Evolutionary conservation across 1,140 invertebrate species (phyloP).

Genomic region (Lepidostoma basale): DNA sequence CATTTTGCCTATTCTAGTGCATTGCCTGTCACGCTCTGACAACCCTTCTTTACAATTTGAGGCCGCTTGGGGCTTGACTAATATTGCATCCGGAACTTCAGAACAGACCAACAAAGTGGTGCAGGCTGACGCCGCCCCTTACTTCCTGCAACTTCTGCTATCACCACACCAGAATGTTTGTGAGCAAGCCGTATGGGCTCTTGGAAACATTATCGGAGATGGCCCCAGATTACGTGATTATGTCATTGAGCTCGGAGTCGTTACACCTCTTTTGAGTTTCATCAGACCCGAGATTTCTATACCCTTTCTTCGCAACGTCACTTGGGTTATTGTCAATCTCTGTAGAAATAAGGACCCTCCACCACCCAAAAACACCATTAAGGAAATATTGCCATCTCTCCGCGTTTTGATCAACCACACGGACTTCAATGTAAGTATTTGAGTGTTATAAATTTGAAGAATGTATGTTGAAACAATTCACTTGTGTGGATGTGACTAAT

Average conservation of each 20-base stretch:
- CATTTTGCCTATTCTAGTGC: conserved; percentile 92
- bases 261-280: conserved; percentile 86
- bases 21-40: conserved; percentile 84
- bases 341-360: conserved; percentile 96
- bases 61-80: conserved; percentile 98
- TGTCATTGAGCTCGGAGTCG: conserved; percentile 89
- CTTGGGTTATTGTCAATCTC: conserved; percentile 97
- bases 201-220: conserved; percentile 95
- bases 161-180: conserved; percentile 97
- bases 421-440: conserved; percentile 90
- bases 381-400: conserved; percentile 93
- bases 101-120: conserved; percentile 96
- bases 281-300: conserved; percentile 93
- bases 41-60: conserved; percentile 96
- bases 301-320: conserved; percentile 93
- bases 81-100: conserved; percentile 97
- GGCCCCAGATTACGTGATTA: conserved; percentile 89
- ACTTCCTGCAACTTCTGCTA: conserved; percentile 88
- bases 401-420: conserved; percentile 92
- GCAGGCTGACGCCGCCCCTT: conserved; percentile 90
- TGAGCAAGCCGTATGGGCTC: conserved; percentile 98
- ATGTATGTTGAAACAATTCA: too few species aligned
- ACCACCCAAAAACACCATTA: conserved; percentile 83
- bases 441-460: too few species aligned
- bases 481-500: too few species aligned